Conservation (phyloP, 2,888 invertebrate genomes). For the Lumbricus terrestris region DNA sequence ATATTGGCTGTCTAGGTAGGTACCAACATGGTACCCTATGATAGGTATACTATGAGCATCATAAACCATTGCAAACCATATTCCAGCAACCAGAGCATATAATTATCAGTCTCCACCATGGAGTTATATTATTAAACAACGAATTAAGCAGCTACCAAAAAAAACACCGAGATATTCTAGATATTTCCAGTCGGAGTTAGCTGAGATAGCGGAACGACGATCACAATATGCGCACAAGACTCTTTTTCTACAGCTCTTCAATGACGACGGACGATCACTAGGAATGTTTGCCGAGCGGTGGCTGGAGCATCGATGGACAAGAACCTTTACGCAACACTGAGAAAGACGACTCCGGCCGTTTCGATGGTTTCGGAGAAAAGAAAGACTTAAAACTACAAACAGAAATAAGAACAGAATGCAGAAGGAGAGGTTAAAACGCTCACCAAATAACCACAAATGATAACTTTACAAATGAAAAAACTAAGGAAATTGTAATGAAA, state of each 20-base stretch:
- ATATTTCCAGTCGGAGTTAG: background rate
- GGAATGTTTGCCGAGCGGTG: background rate
- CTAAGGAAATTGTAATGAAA: background rate
- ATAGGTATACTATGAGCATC: too few species aligned
- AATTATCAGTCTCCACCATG: background rate
- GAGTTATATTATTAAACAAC: background rate
- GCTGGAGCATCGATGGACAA: background rate
- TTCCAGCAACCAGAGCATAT: background rate
- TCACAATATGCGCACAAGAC: background rate
- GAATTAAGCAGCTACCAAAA: background rate
- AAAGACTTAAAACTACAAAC: slow-evolving; percentile 17
- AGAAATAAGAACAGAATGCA: slow-evolving; percentile 10
- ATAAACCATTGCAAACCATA: background rate
- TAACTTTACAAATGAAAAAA: background rate
- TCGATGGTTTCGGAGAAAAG: background rate
- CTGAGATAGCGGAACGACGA: background rate
- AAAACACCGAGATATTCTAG: background rate
- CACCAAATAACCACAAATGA: background rate
- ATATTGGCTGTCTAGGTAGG: too few species aligned
- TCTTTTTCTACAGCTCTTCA: background rate
- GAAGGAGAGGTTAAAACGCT: background rate
- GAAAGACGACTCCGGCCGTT: background rate
- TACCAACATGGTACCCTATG: background rate
- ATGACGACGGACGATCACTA: background rate
- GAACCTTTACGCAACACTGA: background rate